Base-by-base conservation (phyloP, 2,888 invertebrate species). In the Dendrolimus pini region DNA sequence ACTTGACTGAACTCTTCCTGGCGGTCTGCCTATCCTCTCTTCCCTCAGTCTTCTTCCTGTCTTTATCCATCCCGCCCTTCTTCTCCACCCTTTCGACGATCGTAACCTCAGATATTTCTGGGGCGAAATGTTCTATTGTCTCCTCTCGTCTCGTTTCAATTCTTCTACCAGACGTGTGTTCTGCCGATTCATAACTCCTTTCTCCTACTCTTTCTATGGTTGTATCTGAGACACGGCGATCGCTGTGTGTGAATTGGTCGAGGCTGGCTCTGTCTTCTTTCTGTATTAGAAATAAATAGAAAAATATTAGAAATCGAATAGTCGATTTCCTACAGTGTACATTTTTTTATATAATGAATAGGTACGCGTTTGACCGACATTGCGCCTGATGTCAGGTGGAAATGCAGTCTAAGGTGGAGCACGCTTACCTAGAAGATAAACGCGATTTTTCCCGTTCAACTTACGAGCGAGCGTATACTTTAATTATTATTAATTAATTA, bases 1-100 rank as follows among this genome's bases (percentile, higher is more conserved):
- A 95, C 75, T 95, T 95, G 12, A 95, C 94, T 0, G 95, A 95
- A 65, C 93, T 94, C 68, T 94, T 92, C n/a, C 95, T 89, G 41
- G 93, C 92, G 8, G 93, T 84, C 65, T 88, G 85, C 72, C 78
- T 85, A 56, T 87, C 83, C 41, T 83, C 83, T 52, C 82, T 80
- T 58, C 71, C 71, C 60, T 78, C 77, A 41, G 67, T 61, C 56
- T 70, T 72, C 54, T 74, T 71, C 41, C 62, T 64, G 57, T 64
- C 66, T 70, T 81, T 56, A 72, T 74, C 56, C 70, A 70, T 60
- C 70, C 75, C 62, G 69, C 70, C 55, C 57, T 75, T 69, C 30
- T 62, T 78, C 54, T 74, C 66, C 12, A 68, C 65, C 41, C 62
- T 65, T 60, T 60, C 62, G n/a, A 62, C 60, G 56, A 55, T 67